Conservation (phyloP, 2,888 invertebrate genomes). For the Abscondita cerata region DNA sequence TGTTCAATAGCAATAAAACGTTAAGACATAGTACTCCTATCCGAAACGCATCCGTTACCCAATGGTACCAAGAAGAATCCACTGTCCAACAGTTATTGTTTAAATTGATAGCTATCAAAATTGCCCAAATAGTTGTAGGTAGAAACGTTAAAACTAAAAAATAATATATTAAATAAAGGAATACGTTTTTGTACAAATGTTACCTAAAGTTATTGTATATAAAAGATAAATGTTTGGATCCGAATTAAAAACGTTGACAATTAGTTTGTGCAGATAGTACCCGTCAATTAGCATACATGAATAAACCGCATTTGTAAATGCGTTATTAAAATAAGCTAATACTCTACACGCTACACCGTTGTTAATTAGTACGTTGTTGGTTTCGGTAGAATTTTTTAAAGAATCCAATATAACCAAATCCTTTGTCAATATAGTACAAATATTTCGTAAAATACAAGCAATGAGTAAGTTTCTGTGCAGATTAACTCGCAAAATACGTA, state of each 20-base stretch:
- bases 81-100: slow-evolving; percentile 69
- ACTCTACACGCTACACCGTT: slow-evolving; percentile 64
- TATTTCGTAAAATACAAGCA: slow-evolving; percentile 65
- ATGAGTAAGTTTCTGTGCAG: slow-evolving; percentile 68
- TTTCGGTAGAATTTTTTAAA: slow-evolving; percentile 58
- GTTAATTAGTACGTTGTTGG: slow-evolving; percentile 58
- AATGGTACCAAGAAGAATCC: slow-evolving; percentile 64
- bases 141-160: slow-evolving; percentile 58
- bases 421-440: slow-evolving; percentile 65
- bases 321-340: slow-evolving; percentile 63
- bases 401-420: slow-evolving; percentile 66
- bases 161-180: no score
- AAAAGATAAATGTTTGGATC: slow-evolving; percentile 62
- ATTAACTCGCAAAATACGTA: slow-evolving; percentile 60
- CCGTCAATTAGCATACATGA: slow-evolving; percentile 74
- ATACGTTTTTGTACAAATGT: slow-evolving; percentile 12
- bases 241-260: slow-evolving; percentile 69
- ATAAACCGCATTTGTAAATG: slow-evolving; percentile 67
- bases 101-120: slow-evolving; percentile 60
- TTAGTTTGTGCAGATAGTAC: slow-evolving; percentile 69
- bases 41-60: slow-evolving; percentile 68
- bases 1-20: slow-evolving; percentile 67
- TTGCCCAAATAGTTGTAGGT: slow-evolving; percentile 66
- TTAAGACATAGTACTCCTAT: slow-evolving; percentile 66
- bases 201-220: slow-evolving; percentile 61